Percentiles rank a stretch among this genome's conserved stretches.
phyloP scores from a whole-genome alignment of 2,888 invertebrate genomes.

The Ernsta delagoae region DNA sequence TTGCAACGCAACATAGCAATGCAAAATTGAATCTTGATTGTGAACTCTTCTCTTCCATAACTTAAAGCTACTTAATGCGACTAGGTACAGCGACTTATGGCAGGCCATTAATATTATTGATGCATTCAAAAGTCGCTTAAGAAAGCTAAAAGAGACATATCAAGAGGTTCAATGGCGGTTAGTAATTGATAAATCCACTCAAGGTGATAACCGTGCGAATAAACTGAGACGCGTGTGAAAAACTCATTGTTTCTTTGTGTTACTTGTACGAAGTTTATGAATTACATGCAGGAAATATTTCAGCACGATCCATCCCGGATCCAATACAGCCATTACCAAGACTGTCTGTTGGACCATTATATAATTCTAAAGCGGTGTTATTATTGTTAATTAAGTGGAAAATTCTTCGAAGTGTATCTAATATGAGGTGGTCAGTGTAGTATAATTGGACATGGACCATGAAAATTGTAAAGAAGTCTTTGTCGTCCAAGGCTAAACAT shows the following conservation, averaged over 20 bases:
- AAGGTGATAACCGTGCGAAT: conserved; percentile 59
- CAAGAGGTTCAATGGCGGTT: conserved; percentile 11
- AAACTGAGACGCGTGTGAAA: conserved; percentile 56
- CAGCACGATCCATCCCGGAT: conserved; percentile 23
- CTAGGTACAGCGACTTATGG: background rate
- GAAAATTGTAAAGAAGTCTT: background rate
- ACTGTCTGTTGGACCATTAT: conserved; percentile 14
- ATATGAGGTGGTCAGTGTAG: conserved; percentile 4
- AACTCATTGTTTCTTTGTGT: conserved; percentile 43
- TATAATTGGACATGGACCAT: background rate
- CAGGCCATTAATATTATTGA: conserved; percentile 5
- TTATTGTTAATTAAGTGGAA: conserved; percentile 14
- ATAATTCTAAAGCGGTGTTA: conserved; percentile 9
- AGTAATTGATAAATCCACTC: conserved; percentile 44
- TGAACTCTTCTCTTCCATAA: no score
- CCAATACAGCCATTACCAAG: conserved; percentile 1
- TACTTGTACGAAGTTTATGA: conserved; percentile 13
- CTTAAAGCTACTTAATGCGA: no score
- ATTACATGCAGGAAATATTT: conserved; percentile 13
- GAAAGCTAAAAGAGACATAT: conserved; percentile 2
- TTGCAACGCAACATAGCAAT: no score
- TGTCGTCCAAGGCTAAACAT: background rate
- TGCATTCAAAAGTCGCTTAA: background rate
- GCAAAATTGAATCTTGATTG: no score
- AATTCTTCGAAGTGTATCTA: conserved; percentile 16